phyloP scores from a whole-genome alignment of 2,113 vertebrate genomes.

The Clinocottus analis region DNA sequence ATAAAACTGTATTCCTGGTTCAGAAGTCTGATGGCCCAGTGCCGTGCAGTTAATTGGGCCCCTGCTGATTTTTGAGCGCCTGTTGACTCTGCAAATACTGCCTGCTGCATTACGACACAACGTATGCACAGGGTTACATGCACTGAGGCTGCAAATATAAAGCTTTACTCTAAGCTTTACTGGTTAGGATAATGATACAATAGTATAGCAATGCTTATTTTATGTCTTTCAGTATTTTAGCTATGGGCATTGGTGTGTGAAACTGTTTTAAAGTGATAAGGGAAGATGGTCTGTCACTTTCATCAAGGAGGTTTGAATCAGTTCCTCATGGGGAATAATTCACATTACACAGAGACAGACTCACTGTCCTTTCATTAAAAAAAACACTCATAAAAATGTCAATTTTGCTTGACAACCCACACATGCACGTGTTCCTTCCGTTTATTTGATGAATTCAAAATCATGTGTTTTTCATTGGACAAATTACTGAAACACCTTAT shows the following conservation, averaged over 20 bases:
- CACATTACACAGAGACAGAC: neutral
- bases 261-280: slow-evolving; percentile 6
- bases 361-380: neutral
- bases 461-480: neutral
- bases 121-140: slow-evolving; percentile 2
- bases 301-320: slow-evolving; percentile 50
- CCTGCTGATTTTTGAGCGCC: slow-evolving; percentile 15
- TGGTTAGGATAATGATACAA: neutral
- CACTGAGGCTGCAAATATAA: neutral
- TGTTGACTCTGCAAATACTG: slow-evolving; percentile 24
- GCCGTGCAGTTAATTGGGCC: slow-evolving; percentile 4
- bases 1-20: neutral
- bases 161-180: neutral
- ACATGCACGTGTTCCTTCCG: neutral
- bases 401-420: neutral
- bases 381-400: neutral
- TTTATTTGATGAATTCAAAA: neutral
- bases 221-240: neutral
- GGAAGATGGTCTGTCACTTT: neutral
- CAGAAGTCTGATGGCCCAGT: neutral
- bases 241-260: neutral
- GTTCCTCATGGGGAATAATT: slow-evolving; percentile 27
- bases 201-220: neutral
- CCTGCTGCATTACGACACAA: slow-evolving; percentile 3
- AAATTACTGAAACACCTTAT: neutral